Evolutionary conservation across 2,797 vertebrate genomes (phyloP), one percentile per base, ranked within the genome.

Genomic region (Enteromius unitaeniatus): DNA sequence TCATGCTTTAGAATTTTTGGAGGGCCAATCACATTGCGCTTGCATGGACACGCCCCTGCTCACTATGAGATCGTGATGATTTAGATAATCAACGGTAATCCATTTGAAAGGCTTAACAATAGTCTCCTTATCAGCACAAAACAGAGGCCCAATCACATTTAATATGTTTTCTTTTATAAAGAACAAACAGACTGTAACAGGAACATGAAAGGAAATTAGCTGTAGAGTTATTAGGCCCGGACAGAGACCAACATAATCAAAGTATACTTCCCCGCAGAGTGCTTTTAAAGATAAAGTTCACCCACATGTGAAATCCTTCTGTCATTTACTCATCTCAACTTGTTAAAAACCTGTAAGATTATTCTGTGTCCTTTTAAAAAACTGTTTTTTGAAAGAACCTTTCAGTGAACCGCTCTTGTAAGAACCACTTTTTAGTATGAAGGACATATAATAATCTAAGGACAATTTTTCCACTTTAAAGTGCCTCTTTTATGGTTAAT

Each of bases 61-160:
- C 51, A 40, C 7, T 72, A n/a, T 3, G 13, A 76, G 21, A 69
- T 81, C 2, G 0, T 10, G 28, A 21, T 53, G 58, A 67, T 67
- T 83, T 80, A 49, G 55, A 85, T 85, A 81, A 85, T 40, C 37
- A 64, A 78, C 34, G 1, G 73, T 85, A 83, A 86, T 85, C 26
- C 37, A 47, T 69, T 86, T 74, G 53, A 86, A 77, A 47, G 42
- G 81, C 58, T 86, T 78, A 81, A 75, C 78, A 83, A 77, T 74
- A 72, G 70, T 45, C 73, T 28, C 58, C 83, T 85, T 86, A 88
- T 86, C 85, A 78, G 42, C 72, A 70, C 55, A 34, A 83, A 82
- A 68, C 80, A 83, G 75, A 55, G 67, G 68, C 75, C 26, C 58
- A 34, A 65, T 80, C 19, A 4, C 49, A 40, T 83, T 80, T 62